Evolutionary conservation across 2,113 vertebrate genomes (phyloP), one percentile per base, ranked within the genome.

Genomic region (Cryptomyrus ogoouensis): DNA sequence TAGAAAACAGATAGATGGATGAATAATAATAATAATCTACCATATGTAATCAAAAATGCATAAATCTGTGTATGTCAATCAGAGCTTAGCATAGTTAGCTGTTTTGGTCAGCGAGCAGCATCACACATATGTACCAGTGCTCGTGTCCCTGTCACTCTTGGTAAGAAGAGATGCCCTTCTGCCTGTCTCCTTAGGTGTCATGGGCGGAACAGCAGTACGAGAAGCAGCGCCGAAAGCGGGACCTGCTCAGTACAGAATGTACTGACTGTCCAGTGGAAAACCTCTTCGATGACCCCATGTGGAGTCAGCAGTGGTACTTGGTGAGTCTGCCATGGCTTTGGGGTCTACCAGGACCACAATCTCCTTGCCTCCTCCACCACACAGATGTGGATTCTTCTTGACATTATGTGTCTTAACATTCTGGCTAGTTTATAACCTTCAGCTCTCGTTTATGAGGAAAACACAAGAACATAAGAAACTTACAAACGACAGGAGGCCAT

Each of bases 241-340:
- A 95, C 0, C 88, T 94, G 0, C 0, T 96, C 42, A 92, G 93
- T 91, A 92, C 12, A 2, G 92, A 94, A 88, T 97, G 96, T 90
- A 91, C 90, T 83, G 94, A 96, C 74, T 96, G 96, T 80, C 91
- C 96, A 0, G 97, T 96, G 89, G 95, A 97, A 90, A 96, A 97
- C 89, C 96, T 99, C 91, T 99, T 99, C 91, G 97, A 98, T 5
- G 98, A 99, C 84, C 98, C 98, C 1, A 98, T 99, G 98, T 99
- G 98, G 98, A 97, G 96, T 92, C 97, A 98, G 91, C 98, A 99
- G 94, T 99, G 98, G 98, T 99, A 99, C 91, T 94, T 99, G 97
- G 98, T 99, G 95, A 97, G 98, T 94, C 83, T 89, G 56, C 39
- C 21, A 35, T 58, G 53, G 35, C 19, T 70, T 70, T 21, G 42